A percentile compares a stretch with the other conserved stretches of the same genome.
phyloP scores from a whole-genome alignment of 92 coral and sea anemone genomes.

The Umimayanthus chanpuru region DNA sequence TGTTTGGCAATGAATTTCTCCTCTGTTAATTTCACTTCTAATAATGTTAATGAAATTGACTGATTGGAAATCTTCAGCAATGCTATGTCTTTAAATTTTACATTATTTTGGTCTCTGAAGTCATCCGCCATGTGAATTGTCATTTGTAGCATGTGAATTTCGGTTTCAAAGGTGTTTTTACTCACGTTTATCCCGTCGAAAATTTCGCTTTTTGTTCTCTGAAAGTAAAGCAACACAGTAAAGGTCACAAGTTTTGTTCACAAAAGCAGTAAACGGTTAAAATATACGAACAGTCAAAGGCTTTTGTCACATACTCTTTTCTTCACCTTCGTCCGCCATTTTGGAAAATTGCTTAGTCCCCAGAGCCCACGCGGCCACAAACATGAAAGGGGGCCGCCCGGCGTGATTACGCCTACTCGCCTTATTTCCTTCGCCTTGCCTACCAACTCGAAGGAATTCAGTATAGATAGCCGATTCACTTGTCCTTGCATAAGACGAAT shows the following conservation, averaged over 20 bases:
- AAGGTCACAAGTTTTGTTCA: neutral
- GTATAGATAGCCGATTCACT: no score
- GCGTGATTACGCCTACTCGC: no score
- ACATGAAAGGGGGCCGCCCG: no score
- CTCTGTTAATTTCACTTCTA: no score
- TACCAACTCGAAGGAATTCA: no score
- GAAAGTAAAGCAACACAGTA: conserved; percentile 18
- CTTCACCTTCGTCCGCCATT: conserved; percentile 5
- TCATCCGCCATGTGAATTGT: no score
- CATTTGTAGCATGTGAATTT: no score
- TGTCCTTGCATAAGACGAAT: no score
- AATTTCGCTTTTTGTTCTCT: conserved; percentile 74
- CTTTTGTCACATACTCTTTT: conserved; percentile 6
- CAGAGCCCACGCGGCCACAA: neutral
- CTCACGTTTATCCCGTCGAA: conserved; percentile 94
- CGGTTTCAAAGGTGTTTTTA: neutral
- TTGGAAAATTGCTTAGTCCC: neutral
- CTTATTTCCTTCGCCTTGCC: no score
- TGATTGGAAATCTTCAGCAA: neutral
- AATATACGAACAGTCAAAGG: neutral
- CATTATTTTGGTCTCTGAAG: neutral
- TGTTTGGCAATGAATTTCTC: no score
- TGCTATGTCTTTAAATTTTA: neutral
- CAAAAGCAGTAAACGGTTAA: neutral
- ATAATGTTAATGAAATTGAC: neutral